Evolutionary conservation across 2,797 vertebrate species (phyloP), one percentile per base, ranked within the genome.

Genomic region (Hippoglossus hippoglossus): DNA sequence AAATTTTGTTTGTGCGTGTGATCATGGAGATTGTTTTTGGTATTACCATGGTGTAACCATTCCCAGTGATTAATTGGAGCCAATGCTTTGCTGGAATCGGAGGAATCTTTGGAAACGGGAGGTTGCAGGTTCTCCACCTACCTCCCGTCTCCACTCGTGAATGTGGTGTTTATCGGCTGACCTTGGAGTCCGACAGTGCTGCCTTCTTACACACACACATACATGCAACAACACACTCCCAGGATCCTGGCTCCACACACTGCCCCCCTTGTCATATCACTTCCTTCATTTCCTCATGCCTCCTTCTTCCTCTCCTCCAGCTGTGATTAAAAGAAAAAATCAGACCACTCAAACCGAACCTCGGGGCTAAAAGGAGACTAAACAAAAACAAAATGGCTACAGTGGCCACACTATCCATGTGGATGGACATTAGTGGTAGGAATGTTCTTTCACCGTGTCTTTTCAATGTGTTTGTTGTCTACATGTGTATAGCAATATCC

Each of bases 11-110:
- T 93, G 91, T 91, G 92, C 84, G 90, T 92, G 91, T 92, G 91
- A 93, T 93, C 92, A 93, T 93, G 89, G 90, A 92, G 92, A 93
- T 92, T 92, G 92, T 93, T 93, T 92, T 92, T 86, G 77, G 89
- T 89, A 89, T 91, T 91, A 92, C 87, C 82, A 75, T 75, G 83
- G 87, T 81, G 90, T 91, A 90, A 92, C 90, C 90, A 87, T 87
- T 19, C 47, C 79, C 77, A 7, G 87, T 93, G 92, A 93, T 93
- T 92, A 92, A 92, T 93, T 89, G 92, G 80, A 74, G 82, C 36
- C 54, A 81, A 59, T 46, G 67, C 70, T 80, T n/a, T 47, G 71
- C 71, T 64, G 6, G 54, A 81, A 86, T 73, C 67, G 65, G 73
- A 64, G 66, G 80, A 71, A 49, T 52, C 18, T 10, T 8, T 57